Evolutionary conservation across 2,888 invertebrate genomes (phyloP).

Genomic region (Xestia c-nigrum): DNA sequence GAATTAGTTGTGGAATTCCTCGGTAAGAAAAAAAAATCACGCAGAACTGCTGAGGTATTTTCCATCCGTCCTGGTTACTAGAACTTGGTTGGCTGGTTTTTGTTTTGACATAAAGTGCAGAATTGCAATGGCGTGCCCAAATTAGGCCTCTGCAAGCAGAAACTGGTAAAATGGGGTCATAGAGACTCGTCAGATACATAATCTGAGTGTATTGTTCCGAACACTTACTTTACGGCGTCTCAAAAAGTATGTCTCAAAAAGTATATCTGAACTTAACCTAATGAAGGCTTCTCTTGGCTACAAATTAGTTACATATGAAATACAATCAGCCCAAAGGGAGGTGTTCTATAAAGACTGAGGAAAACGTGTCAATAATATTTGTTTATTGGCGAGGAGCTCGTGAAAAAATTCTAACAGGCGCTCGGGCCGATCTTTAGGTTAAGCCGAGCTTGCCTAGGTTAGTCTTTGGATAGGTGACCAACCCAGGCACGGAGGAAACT

Average conservation of each 20-base stretch:
- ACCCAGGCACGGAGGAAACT: too few relatives aligned
- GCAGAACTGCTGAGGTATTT: neutral
- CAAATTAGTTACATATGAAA: neutral
- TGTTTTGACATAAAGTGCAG: too few relatives aligned
- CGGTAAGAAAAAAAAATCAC: slow-evolving; percentile 89
- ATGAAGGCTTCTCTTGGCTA: neutral
- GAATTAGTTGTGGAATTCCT: slow-evolving; percentile 94
- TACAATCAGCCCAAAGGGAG: neutral
- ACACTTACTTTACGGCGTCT: neutral
- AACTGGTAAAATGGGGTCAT: neutral
- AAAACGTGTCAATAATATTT: neutral
- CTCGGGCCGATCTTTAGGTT: too few relatives aligned
- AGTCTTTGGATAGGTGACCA: too few relatives aligned
- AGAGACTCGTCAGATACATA: neutral
- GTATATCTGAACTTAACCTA: neutral
- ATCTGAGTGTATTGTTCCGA: neutral
- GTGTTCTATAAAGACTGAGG: neutral
- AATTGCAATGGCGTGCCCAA: too few relatives aligned
- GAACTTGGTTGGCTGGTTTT: neutral
- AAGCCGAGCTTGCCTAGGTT: too few relatives aligned
- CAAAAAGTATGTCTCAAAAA: neutral
- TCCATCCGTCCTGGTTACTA: neutral
- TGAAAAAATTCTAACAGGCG: too few relatives aligned
- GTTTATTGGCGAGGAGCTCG: too few relatives aligned
- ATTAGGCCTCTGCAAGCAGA: neutral